Conservation (phyloP, 1,140 invertebrate species). For the Drosophila malerkotliana region DNA sequence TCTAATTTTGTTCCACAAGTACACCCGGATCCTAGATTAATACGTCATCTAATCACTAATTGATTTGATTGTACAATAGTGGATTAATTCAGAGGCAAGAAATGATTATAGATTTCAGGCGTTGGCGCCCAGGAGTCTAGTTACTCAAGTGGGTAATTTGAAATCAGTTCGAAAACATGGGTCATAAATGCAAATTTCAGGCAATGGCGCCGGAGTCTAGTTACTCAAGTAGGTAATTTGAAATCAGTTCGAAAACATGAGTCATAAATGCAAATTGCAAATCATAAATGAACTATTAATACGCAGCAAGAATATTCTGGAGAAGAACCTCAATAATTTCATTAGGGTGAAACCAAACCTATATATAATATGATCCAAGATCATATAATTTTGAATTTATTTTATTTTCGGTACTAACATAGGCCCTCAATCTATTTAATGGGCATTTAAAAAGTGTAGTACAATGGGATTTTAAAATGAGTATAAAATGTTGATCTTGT, state of each 20-base stretch:
- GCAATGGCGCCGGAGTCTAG: too few relatives aligned
- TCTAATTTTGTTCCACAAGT: constrained; percentile 3
- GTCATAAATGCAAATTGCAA: neutral
- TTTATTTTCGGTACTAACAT: too few relatives aligned
- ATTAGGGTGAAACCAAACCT: too few relatives aligned
- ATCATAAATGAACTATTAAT: neutral
- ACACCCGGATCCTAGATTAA: neutral
- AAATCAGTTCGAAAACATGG: neutral
- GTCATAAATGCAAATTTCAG: neutral
- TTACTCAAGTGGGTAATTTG: neutral
- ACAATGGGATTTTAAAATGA: neutral
- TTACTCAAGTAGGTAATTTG: neutral
- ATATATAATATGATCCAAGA: too few relatives aligned
- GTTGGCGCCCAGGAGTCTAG: neutral
- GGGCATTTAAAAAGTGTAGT: neutral
- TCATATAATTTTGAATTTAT: neutral
- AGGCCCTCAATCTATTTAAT: neutral
- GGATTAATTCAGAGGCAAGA: neutral
- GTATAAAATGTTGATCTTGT: constrained; percentile 8
- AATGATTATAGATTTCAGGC: neutral
- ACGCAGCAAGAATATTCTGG: neutral
- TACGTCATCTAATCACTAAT: constrained; percentile 14
- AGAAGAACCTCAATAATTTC: neutral
- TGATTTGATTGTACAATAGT: neutral
- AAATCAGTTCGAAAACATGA: neutral